A percentile compares a stretch with the other conserved stretches of the same genome.
These are phyloP conservation scores for Tachystola acroxantha DNA, from an alignment of 2,888 invertebrate species.

Conservation along the genomic window DNA sequence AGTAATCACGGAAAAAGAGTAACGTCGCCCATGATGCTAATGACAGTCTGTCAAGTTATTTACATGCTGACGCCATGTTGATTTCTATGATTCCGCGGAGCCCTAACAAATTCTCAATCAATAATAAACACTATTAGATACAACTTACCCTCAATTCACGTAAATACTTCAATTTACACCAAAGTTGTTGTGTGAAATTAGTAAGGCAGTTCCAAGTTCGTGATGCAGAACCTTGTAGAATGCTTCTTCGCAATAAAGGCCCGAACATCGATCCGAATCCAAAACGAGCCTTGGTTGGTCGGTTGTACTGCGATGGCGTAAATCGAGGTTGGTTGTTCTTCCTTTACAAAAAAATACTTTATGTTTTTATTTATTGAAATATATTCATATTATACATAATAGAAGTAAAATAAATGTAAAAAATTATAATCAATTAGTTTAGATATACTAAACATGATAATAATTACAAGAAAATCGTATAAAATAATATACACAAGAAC, in stretches of 20 bases:
- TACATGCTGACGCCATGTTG: constrained; percentile 76
- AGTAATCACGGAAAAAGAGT: constrained; percentile 9
- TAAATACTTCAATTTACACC: constrained; percentile 79
- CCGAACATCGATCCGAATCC: constrained; percentile 84
- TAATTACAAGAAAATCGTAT: too few relatives aligned
- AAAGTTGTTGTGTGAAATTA: constrained; percentile 78
- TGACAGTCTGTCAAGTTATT: constrained; percentile 57
- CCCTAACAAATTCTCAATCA: constrained; percentile 45
- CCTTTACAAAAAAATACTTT: constrained; percentile 20
- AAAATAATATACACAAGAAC: too few relatives aligned
- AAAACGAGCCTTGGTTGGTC: constrained; percentile 53
- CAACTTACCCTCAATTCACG: constrained; percentile 72
- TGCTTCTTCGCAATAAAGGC: constrained; percentile 80
- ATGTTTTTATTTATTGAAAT: constrained; percentile 5
- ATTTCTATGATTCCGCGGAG: constrained; percentile 57
- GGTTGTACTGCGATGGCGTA: constrained; percentile 45
- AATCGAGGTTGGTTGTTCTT: constrained; percentile 25
- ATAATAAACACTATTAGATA: constrained; percentile 27
- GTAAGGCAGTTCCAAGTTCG: constrained; percentile 83
- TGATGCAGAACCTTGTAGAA: constrained; percentile 83
- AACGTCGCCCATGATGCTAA: constrained; percentile 30
- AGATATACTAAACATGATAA: too few relatives aligned
- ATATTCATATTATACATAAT: too few relatives aligned
- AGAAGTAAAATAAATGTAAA: background rate
- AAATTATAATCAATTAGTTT: background rate